Conservation (phyloP, 2,888 invertebrate species). For the Tricholauxania praeusta region DNA sequence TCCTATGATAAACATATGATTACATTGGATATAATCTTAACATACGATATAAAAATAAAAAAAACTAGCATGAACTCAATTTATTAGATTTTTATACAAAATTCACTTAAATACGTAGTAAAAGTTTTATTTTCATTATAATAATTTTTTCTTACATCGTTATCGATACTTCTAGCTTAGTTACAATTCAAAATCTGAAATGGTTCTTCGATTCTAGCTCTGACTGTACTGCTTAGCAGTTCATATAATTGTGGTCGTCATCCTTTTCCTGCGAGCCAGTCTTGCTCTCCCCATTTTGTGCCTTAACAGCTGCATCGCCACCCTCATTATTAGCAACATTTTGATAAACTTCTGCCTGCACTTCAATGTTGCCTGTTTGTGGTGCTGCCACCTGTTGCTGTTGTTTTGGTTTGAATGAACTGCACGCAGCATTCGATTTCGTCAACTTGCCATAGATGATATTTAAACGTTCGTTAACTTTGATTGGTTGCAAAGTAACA, state of each 20-base stretch:
- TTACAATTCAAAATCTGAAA: too few relatives aligned
- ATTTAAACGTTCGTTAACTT: constrained; percentile 64
- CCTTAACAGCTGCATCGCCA: constrained; percentile 24
- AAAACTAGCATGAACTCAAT: neutral
- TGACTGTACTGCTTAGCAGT: constrained; percentile 50
- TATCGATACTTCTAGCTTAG: too few relatives aligned
- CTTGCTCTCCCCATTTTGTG: neutral
- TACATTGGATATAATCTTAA: neutral
- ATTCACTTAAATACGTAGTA: neutral
- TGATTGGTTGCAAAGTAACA: constrained; percentile 65
- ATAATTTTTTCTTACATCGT: too few relatives aligned
- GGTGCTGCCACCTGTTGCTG: constrained; percentile 54
- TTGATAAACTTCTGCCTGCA: constrained; percentile 64
- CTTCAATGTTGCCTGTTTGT: constrained; percentile 54
- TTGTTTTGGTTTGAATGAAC: constrained; percentile 62
- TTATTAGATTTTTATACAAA: neutral
- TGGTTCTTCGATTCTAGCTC: neutral
- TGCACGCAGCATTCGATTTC: constrained; percentile 60
- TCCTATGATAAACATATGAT: constrained; percentile 21
- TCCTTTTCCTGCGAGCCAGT: neutral
- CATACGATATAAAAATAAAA: neutral
- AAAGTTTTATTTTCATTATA: neutral
- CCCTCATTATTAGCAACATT: constrained; percentile 52
- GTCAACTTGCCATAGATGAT: constrained; percentile 65
- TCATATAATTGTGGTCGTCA: constrained; percentile 58